A percentile compares a stretch with the other conserved stretches of the same genome.
Conservation (phyloP, 2,797 vertebrate genomes). For the Enteromius anoplus region DNA sequence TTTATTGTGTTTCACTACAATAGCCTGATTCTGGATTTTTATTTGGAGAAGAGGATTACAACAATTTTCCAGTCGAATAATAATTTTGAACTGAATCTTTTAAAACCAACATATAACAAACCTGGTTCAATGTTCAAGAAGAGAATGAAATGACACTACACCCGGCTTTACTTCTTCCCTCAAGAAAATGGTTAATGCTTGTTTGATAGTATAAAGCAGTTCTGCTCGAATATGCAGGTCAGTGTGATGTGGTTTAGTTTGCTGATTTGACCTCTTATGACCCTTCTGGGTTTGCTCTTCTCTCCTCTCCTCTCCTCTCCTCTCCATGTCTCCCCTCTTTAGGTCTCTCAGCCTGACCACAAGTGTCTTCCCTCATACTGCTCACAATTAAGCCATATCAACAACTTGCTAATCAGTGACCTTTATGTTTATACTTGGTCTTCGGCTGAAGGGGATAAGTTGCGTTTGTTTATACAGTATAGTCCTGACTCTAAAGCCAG, state of each 20-base stretch:
- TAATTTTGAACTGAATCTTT: not conserved
- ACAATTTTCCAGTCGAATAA: not conserved
- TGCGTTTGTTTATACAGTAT: not conserved
- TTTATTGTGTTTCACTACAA: not conserved
- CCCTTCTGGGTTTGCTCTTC: conserved; percentile 19
- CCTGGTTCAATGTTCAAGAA: not conserved
- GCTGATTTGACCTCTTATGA: conserved; percentile 41
- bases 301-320: conserved; percentile 30
- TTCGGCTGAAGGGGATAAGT: not conserved
- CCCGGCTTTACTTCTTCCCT: not conserved
- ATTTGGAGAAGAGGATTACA: not conserved
- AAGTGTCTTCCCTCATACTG: conserved; percentile 43
- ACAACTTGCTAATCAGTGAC: conserved; percentile 38
- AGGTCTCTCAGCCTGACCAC: conserved; percentile 42
- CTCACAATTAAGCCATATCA: conserved; percentile 51
- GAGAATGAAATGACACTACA: not conserved
- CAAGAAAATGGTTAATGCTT: not conserved
- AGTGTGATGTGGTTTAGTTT: conserved; percentile 16
- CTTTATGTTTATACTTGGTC: conserved; percentile 23
- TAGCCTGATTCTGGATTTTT: not conserved
- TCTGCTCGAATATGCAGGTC: conserved; percentile 14
- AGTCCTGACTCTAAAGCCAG: not conserved
- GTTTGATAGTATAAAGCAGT: conserved; percentile 3
- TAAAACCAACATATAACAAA: not conserved
- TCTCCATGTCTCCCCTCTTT: conserved; percentile 13